Percentiles rank a stretch among this genome's conserved stretches.
Evolutionary conservation across 2,888 invertebrate genomes (phyloP).

Genomic region (Orthosia gothica): DNA sequence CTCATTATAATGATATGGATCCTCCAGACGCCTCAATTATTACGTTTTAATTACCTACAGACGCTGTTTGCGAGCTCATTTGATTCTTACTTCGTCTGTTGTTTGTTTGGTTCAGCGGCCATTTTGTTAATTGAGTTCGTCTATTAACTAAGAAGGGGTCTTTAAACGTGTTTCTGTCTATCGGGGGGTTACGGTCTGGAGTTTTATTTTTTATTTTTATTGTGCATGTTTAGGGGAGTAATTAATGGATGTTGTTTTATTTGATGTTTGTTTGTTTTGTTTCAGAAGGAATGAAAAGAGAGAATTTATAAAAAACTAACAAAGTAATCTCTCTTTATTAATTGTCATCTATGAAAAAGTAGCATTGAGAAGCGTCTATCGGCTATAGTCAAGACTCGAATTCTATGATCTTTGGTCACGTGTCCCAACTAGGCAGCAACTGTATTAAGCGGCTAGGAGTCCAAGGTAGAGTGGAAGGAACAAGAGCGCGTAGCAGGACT

Average conservation of each 20-base stretch:
- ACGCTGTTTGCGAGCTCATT: conserved; percentile 54
- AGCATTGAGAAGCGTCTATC: no score
- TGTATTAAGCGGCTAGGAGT: no score
- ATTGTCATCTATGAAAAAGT: no score
- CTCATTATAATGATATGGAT: conserved; percentile 63
- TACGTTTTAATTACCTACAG: conserved; percentile 68
- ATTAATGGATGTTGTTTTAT: conserved; percentile 43
- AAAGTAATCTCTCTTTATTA: no score
- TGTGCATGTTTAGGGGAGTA: conserved; percentile 18
- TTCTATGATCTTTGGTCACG: no score
- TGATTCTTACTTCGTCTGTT: conserved; percentile 51
- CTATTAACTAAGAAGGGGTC: conserved; percentile 48
- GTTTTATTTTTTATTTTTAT: conserved; percentile 53
- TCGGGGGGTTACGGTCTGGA: conserved; percentile 41
- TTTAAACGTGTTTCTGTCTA: conserved; percentile 54
- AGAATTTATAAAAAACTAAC: no score
- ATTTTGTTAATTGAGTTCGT: conserved; percentile 60
- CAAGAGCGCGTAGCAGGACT: no score
- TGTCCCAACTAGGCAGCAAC: no score
- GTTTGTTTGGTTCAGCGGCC: conserved; percentile 51
- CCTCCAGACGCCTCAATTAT: conserved; percentile 65
- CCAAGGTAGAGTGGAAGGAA: no score
- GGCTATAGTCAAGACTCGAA: no score
- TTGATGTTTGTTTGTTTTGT: conserved; percentile 25
- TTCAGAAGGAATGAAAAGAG: not conserved